Base-by-base conservation (phyloP, 2,888 invertebrate genomes). In the Heliconius hortense region DNA sequence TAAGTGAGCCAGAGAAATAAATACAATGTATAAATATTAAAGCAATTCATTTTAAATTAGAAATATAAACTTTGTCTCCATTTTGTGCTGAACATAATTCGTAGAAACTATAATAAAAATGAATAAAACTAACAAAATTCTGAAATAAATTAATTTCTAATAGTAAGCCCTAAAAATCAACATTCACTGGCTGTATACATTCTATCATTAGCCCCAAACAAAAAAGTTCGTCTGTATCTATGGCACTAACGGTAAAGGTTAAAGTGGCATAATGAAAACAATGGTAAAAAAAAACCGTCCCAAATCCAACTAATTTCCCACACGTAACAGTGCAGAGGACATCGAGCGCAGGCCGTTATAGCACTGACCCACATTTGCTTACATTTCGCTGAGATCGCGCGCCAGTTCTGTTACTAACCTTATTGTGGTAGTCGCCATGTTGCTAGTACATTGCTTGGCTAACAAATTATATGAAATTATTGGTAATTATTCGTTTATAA, bases 301-400 rank as follows among this genome's bases (percentile, higher is more conserved):
- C 91, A 91, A 94, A 94, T 94, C 93, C 92, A 89, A 92, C 92
- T 92, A 90, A 92, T 94, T 94, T 94, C 93, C 93, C 93, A 94
- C 93, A 93, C 93, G 93, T 93, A 93, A 93, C 90, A 93, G 93
- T 93, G 93, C 92, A 93, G 92, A 93, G 92, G 90, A 88, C 91
- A 93, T 88, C 88, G 88, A 89, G 93, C 87, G 88, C 93, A 87
- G 78, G 88, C 93, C 93, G 93, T 94, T 94, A 93, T 92, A 89
- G 92, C 93, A 94, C 90, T 94, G 93, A 94, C 93, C 92, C 84
- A 93, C 89, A 90, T 92, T 87, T 79, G 81, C 84, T 84, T 82
- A 80, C 82, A 83, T 90, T 90, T 90, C 89, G 87, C 90, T 83
- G 84, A 82, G 82, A 89, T 87, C 85, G 83, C 82, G 84, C 81